phyloP scores from a whole-genome alignment of 2,888 invertebrate species.

The Drosophila nigricruria region DNA sequence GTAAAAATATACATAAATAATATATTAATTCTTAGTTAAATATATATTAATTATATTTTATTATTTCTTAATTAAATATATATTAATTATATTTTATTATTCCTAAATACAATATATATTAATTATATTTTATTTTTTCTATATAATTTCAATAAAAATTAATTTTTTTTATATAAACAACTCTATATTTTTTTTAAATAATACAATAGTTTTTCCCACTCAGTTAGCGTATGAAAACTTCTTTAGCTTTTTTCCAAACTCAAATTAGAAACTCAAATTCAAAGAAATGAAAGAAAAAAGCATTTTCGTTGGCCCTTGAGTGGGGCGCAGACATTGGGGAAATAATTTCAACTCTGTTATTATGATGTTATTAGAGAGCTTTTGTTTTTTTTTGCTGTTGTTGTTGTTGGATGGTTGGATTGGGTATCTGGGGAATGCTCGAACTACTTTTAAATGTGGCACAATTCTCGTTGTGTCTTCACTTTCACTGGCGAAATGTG shows the following conservation, averaged over 20 bases:
- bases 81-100: no score
- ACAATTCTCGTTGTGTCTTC: constrained; percentile 49
- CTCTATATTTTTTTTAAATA: no score
- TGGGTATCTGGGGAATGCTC: constrained; percentile 11
- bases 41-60: no score
- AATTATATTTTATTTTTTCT: no score
- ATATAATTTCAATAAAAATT: no score
- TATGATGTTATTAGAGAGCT: constrained; percentile 61
- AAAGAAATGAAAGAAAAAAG: constrained; percentile 5
- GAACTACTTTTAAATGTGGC: constrained; percentile 53
- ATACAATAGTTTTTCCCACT: no score
- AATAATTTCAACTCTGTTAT: constrained; percentile 52
- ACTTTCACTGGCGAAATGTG: constrained; percentile 63
- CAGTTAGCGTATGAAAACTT: constrained; percentile 10
- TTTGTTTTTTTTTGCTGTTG: constrained; percentile 19
- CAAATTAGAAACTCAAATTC: constrained; percentile 22
- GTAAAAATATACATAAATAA: no score
- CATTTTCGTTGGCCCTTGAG: constrained; percentile 13
- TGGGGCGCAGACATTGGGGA: constrained; percentile 46
- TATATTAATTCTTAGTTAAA: no score
- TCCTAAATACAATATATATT: no score
- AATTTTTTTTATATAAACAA: no score
- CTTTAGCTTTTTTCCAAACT: neutral
- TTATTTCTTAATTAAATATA: no score
- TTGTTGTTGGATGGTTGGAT: neutral